phyloP scores from a whole-genome alignment of 2,113 vertebrate genomes.

The Arizona elegans region DNA sequence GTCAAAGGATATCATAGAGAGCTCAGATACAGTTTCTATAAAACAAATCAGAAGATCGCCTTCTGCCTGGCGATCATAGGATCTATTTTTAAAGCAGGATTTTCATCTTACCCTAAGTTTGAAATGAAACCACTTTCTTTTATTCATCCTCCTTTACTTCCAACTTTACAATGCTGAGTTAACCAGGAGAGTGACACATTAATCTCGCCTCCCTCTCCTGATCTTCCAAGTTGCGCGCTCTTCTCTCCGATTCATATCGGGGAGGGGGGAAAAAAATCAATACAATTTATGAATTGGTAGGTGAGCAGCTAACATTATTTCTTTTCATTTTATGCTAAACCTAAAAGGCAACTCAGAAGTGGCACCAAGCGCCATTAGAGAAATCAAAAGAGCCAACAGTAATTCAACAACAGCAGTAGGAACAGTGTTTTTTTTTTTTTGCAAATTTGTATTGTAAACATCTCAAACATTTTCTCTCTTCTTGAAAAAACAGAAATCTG shows the following conservation, averaged over 20 bases:
- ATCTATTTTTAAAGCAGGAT: background rate
- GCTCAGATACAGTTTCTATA: background rate
- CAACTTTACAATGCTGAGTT: background rate
- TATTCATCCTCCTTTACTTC: background rate
- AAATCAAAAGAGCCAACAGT: background rate
- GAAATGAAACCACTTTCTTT: background rate
- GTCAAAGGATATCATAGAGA: constrained; percentile 26
- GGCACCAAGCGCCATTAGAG: background rate
- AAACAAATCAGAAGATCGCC: background rate
- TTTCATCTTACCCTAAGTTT: background rate
- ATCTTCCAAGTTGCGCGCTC: too few species aligned
- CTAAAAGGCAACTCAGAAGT: background rate
- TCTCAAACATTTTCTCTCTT: background rate
- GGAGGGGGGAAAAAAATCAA: background rate
- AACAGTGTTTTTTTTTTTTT: background rate
- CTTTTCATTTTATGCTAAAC: background rate
- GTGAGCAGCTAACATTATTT: background rate
- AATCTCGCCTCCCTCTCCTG: background rate
- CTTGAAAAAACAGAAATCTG: constrained; percentile 4
- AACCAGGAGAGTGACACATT: background rate
- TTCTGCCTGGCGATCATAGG: background rate
- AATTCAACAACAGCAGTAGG: constrained; percentile 34
- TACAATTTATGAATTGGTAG: background rate
- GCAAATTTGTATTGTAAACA: background rate
- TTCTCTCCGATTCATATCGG: background rate